Base-by-base conservation (phyloP, 1,140 invertebrate genomes). In the Triops cancriformis region DNA sequence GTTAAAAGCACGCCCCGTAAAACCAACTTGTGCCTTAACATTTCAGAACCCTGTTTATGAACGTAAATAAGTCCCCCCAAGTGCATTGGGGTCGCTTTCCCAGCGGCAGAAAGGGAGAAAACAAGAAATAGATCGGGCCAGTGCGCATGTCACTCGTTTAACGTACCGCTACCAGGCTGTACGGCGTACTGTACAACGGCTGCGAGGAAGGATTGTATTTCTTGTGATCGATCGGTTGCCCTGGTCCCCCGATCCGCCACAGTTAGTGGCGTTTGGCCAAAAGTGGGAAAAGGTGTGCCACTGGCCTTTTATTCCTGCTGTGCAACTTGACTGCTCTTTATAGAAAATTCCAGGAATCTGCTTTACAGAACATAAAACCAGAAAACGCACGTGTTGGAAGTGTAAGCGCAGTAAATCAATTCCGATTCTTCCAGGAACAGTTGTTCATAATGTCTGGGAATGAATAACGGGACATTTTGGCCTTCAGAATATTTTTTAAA, bases 141-240 rank as follows among this genome's bases (percentile, higher is more conserved):
- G 14, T 64, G 51, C 18, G 51, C 51, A 64, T 64, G 51, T 64
- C 51, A n/a, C 3, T 64, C n/a, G 18, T 64, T 6, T 64, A 18
- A 9, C 18, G 18, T 64, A 64, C 51, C 14, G 23, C 7, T 23
- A 7, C 51, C 4, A 64, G 9, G 43, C 43, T 45, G 11, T 64
- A 64, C 18, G 10, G 5, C n/a, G 51, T 12, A 64, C 51, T 64
- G 51, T 23, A 64, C 51, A 45, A 18, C 7, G 23, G 18, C 51
- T 18, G n/a, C n/a, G 10, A n/a, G 51, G n/a, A 37, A 37, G 51
- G 14, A 0, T n/a, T 64, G 23, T 64, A 64, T 64, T 64, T 64
- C 51, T 64, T 64, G 51, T 64, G 51, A 64, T 64, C 51, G 51
- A 64, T 64, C 51, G 51, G 51, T 64, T 64, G n/a, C 51, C 51